Evolutionary conservation across 1,140 invertebrate species (phyloP), one percentile per base, ranked within the genome.

Genomic region (Cyphomyrmex costatus): DNA sequence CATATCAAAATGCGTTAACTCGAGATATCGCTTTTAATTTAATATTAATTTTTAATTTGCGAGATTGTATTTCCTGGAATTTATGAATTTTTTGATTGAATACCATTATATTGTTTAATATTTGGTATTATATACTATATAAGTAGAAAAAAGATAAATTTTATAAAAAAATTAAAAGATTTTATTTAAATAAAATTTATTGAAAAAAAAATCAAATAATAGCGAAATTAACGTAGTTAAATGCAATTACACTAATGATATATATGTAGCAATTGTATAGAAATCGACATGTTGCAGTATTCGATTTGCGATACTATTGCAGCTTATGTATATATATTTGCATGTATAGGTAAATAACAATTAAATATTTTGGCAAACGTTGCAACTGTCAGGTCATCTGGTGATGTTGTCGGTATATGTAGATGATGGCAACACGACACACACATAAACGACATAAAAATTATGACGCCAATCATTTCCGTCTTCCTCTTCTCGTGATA

Each of bases 371-470:
- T 65, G 24, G 53, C 58, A 74, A 53, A 73, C 21, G 83, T 24
- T 84, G 73, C 79, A 91, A 91, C 89, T 91, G 88, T 42, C 56
- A 53, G 30, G 51, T 36, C 82, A 92, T 92, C 87, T 90, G 88
- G 78, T 86, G 86, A 88, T 88, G 74, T 70, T 60, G 51, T 49
- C 66, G 65, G 88, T 87, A 86, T 86, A n/a, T n/a, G n/a, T n/a
- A 85, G 46, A 42, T 65, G 33, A 56, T 14, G 27, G 27, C 53
- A 36, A 42, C n/a, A 21, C 21, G 46, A 46, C 36, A 16, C 21
- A 46, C 21, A 68, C 5, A 49, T 3, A 19, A 63, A 88, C 60
- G 70, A 83, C 70, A 82, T 63, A 76, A 89, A 88, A 89, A 51
- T 83, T 73, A 89, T 89, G 53, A 79, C 63, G 56, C 73, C 83